Conservation (phyloP, 1,140 invertebrate genomes). For the Tribolium madens region DNA sequence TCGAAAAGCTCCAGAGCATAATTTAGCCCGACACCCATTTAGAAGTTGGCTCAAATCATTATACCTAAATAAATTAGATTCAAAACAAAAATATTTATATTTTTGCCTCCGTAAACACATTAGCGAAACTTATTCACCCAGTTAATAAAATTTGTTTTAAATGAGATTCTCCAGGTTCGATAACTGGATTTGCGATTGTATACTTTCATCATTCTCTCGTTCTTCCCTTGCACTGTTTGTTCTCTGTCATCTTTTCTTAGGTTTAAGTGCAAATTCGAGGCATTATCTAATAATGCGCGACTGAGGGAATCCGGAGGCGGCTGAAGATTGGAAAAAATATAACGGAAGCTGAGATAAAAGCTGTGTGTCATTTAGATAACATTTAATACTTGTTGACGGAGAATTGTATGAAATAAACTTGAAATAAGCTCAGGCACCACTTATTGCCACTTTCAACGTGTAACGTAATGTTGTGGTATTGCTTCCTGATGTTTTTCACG, state of each 20-base stretch:
- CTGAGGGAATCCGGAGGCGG: neutral
- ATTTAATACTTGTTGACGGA: neutral
- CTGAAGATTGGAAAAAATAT: constrained; percentile 11
- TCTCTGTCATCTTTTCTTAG: constrained; percentile 29
- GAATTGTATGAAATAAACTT: too few relatives aligned
- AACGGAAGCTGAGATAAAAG: neutral
- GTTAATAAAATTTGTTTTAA: constrained; percentile 1
- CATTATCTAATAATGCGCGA: constrained; percentile 20
- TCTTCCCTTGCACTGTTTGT: neutral
- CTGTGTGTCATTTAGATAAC: neutral
- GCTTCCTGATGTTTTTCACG: too few relatives aligned
- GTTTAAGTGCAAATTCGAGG: constrained; percentile 29
- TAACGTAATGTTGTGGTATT: too few relatives aligned
- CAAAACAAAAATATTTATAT: constrained; percentile 14
- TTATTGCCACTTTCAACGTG: too few relatives aligned
- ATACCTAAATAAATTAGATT: constrained; percentile 2
- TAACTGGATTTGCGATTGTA: constrained; percentile 4
- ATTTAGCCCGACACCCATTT: neutral
- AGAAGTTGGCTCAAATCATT: neutral
- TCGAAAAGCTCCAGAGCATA: too few relatives aligned
- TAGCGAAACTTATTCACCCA: neutral
- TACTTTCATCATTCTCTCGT: constrained; percentile 10
- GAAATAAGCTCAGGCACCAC: too few relatives aligned
- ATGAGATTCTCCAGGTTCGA: constrained; percentile 1
- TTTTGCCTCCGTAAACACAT: constrained; percentile 7